Base-by-base conservation (phyloP, 2,113 vertebrate species). In the Varanus komodoensis region DNA sequence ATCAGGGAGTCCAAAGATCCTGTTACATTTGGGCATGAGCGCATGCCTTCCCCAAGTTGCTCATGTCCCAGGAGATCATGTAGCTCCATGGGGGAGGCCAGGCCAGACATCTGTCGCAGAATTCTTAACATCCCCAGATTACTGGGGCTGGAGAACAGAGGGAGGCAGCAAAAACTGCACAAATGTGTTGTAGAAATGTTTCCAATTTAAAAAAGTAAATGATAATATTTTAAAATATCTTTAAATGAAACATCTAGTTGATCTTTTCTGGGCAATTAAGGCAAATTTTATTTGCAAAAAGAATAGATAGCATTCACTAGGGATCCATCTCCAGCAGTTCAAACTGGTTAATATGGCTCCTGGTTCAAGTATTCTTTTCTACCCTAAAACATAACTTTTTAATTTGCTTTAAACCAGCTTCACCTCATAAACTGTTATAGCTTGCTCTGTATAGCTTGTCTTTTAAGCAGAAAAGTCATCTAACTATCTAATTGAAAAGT, bases 271-370 rank as follows among this genome's bases (percentile, higher is more conserved):
- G 67, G 3, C 34, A 91, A 34, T 17, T 84, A 15, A 86, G 75
- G 57, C 21, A 84, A 89, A 89, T 82, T 23, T 77, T 29, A 6
- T 44, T 57, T 75, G 6, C 80, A 34, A 7, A 67, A 90, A 32
- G 9, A 79, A 67, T 87, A 50, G 61, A 0, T 1, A 91, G 34
- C 3, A 25, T 80, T 86, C 14, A 0, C 0, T 34, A 11, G 91
- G 57, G 2, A 82, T 50, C n/a, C 68, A 25, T 91, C 91, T 90
- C 32, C 19, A 67, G 23, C 71, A 90, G 91, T 90, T 96, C 93
- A 88, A 93, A 96, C 91, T 96, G 92, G 91, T 91, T 96, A 93
- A 89, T 95, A 90, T 95, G 87, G 92, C 93, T 91, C 80, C 89
- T 92, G 82, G 89, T 84, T 91, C 84, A 94, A 86, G 78, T 61